Base-by-base conservation (phyloP, 2,797 vertebrate genomes). In the Poeciliopsis turneri region DNA sequence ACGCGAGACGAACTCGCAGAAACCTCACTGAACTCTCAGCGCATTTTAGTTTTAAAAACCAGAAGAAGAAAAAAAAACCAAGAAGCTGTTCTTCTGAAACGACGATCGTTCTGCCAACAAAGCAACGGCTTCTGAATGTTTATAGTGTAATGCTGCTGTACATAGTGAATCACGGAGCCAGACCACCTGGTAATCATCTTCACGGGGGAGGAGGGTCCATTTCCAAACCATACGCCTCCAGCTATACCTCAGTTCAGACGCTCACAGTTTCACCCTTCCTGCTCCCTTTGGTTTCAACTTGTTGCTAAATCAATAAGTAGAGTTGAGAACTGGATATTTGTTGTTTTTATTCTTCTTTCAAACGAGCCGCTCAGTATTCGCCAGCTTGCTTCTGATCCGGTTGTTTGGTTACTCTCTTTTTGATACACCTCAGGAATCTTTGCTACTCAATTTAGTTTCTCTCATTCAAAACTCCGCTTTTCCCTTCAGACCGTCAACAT, bases 81-180 rank as follows among this genome's bases (percentile, higher is more conserved):
- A 96, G 96, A 96, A 94, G 96, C 96, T 95, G 97, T 97, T 45
- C 68, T 70, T 33, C 83, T 92, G 95, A 93, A 95, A 96, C 95
- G 95, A 97, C 97, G 97, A 96, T 97, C 96, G 96, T 97, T 96
- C 97, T 97, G 97, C 97, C 97, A 98, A 97, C 97, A 97, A 28
- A 96, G 96, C 98, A 97, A 98, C 97, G 96, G 97, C 97, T 98
- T 98, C 96, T 99, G 98, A 99, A 99, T 99, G 98, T 99, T 96
- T 94, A 88, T 93, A 96, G 96, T 97, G 97, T 97, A 97, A 97
- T 98, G 97, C 97, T 97, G 97, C 97, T 98, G 96, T 94, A 96
- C 96, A 97, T 97, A 97, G 89, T 93, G 93, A 93, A 92, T 94
- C 94, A 97, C 94, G 96, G 95, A 96, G 95, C 88, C 88, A 90